These are phyloP conservation scores for Platycheirus albimanus DNA, from an alignment of 2,888 invertebrate species.

Conservation along the genomic window DNA sequence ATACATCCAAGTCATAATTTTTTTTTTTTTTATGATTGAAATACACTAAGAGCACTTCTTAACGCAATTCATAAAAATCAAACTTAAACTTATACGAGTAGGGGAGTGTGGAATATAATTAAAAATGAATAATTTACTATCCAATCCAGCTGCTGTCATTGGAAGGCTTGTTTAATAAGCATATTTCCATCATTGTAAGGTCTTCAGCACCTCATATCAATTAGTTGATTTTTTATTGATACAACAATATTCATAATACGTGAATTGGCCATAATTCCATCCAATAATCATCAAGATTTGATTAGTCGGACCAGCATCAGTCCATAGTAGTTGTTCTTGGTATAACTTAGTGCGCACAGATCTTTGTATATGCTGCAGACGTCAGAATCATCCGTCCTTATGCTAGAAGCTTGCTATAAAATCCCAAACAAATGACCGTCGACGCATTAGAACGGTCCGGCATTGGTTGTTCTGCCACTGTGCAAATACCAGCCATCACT, in stretches of 20 bases:
- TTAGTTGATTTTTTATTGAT: slow-evolving; percentile 50
- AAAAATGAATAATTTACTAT: slow-evolving; percentile 29
- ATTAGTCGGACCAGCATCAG: slow-evolving; percentile 25
- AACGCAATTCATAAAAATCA: too few species aligned
- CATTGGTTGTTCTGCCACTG: slow-evolving; percentile 51
- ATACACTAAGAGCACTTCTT: too few species aligned
- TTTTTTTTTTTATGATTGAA: too few species aligned
- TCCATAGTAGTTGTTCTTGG: neutral
- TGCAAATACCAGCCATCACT: slow-evolving; percentile 58
- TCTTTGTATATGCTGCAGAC: slow-evolving; percentile 7
- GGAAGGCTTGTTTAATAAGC: neutral
- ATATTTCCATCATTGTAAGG: slow-evolving; percentile 30
- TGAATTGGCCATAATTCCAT: slow-evolving; percentile 38
- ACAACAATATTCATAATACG: slow-evolving; percentile 19
- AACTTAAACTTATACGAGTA: too few species aligned
- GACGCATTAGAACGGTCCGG: slow-evolving; percentile 64
- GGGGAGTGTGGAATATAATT: too few species aligned
- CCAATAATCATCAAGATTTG: slow-evolving; percentile 57
- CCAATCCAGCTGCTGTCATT: too few species aligned
- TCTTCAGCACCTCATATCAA: slow-evolving; percentile 48
- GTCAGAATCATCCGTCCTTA: slow-evolving; percentile 11
- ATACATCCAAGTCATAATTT: too few species aligned
- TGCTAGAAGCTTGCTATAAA: slow-evolving; percentile 47
- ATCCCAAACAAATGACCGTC: slow-evolving; percentile 53
- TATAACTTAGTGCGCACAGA: neutral